Evolutionary conservation across 1,140 invertebrate genomes (phyloP), one percentile per base, ranked within the genome.

Genomic region (Sycophaga agraensis): DNA sequence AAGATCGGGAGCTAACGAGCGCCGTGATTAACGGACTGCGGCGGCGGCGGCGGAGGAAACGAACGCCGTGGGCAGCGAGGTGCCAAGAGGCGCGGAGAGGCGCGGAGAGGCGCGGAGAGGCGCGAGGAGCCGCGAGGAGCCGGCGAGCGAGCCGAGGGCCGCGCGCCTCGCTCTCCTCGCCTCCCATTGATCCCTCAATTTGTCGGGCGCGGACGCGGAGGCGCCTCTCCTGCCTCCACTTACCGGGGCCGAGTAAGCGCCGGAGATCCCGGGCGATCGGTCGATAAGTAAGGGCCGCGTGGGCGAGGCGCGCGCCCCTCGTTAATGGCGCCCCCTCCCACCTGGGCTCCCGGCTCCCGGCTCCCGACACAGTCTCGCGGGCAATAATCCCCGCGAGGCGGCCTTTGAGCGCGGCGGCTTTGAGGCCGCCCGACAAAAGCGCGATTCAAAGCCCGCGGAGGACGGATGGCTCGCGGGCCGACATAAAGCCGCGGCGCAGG

Each of bases 1-100:
- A 70, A 69, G 68, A 72, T 70, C 70, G 66, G 70, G 66, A 72
- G 67, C 68, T 67, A 72, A 72, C 68, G 70, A 72, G 69, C 61
- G 49, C 21, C 50, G 63, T 70, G 69, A 70, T 70, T 72, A 72
- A 72, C 69, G 67, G 69, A 66, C 67, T 68, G 65, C 64, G 43
- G 4, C 28, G 5, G 28, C 4, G 28, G 5, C 28, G 28, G n/a
- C n/a, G n/a, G n/a, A n/a, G n/a, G n/a, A n/a, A n/a, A n/a, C n/a
- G n/a, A n/a, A n/a, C n/a, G n/a, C n/a, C n/a, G n/a, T 12, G n/a
- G 28, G 28, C 4, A 45, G 16, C 48, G 31, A n/a, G 31, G 4
- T 1, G 17, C 12, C 9, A 24, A 16, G 43, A 46, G 43, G 21
- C 12, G 43, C 21, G 26, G 4, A 21, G 17, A 43, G 40, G 24